A percentile compares a stretch with the other conserved stretches of the same genome.
These are phyloP conservation scores for Conopomorpha cramerella DNA, from an alignment of 1,140 invertebrate genomes.

Conservation along the genomic window DNA sequence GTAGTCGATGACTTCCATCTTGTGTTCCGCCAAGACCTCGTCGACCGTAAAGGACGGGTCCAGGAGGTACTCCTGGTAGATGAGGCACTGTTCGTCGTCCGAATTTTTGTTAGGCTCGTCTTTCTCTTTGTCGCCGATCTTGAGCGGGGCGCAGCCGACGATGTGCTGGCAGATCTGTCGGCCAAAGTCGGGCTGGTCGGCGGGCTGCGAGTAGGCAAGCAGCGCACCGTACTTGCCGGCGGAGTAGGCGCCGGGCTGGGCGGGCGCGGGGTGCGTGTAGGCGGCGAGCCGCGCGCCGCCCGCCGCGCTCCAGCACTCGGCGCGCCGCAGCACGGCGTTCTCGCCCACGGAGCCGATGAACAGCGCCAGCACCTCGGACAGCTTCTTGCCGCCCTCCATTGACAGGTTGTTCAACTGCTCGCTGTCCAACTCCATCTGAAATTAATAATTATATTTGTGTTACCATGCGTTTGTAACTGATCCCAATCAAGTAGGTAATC, in stretches of 20 bases:
- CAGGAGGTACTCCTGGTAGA: constrained; percentile 87
- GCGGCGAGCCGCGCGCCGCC: constrained; percentile 65
- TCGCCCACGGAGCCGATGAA: constrained; percentile 87
- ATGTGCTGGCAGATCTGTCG: constrained; percentile 87
- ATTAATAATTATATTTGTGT: constrained; percentile 11
- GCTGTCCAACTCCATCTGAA: constrained; percentile 67
- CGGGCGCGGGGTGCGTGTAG: constrained; percentile 73
- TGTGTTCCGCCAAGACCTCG: constrained; percentile 71
- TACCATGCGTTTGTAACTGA: constrained; percentile 4
- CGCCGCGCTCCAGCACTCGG: constrained; percentile 70
- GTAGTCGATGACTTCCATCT: constrained; percentile 79
- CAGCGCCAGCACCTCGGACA: constrained; percentile 81
- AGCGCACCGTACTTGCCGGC: constrained; percentile 85
- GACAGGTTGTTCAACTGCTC: constrained; percentile 69
- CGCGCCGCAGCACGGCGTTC: constrained; percentile 82
- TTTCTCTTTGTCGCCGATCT: constrained; percentile 70
- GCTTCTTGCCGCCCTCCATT: constrained; percentile 66
- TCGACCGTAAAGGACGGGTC: constrained; percentile 75
- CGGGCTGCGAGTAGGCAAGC: constrained; percentile 66
- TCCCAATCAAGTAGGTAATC: too few species aligned
- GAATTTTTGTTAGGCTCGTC: constrained; percentile 66
- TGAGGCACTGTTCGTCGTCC: constrained; percentile 75
- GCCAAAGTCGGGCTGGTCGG: constrained; percentile 62
- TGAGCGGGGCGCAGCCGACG: constrained; percentile 85
- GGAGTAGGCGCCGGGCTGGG: constrained; percentile 45